Evolutionary conservation across 2,888 invertebrate species (phyloP), one percentile per base, ranked within the genome.

Genomic region (Barypeithes pellucidus): DNA sequence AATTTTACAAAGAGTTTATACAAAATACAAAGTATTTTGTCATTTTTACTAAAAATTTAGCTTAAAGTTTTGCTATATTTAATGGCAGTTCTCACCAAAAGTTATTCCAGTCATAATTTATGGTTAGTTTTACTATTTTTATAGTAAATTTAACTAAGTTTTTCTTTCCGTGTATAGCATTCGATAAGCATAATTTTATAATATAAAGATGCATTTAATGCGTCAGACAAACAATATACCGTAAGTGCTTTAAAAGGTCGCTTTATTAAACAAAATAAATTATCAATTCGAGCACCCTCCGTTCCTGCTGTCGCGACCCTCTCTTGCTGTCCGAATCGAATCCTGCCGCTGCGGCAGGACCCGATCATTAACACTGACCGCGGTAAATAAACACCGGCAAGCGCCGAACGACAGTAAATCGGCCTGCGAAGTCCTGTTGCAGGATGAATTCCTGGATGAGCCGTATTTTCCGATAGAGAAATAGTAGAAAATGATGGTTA

Each of bases 321-420:
- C 70, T 67, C 61, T 62, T 59, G 73, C 66, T 75, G 75, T 72
- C 66, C 52, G 61, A 69, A 75, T 75, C 75, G 75, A 75, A 75
- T 75, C 68, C 72, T 68, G 72, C 45, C 67, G 72, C 60, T 67
- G 72, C 72, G 65, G 62, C 43, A 43, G 29, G 72, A 68, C 65
- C 68, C 72, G 75, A 75, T 75, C 75, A 75, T 75, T 75, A 75
- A 72, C 75, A 75, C 72, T 68, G 69, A 75, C 75, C 75, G 73
- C 75, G 75, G 70, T 75, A 75, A 75, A 75, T 76, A 76, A 74
- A 74, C 72, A 74, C 69, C 71, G 65, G n/a, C 57, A 41, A n/a
- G 12, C 39, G 22, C 54, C 50, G 36, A 54, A 41, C 61, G 67
- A 62, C 72, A 61, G 66, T 69, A 75, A 75, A 75, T 75, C 75